phyloP scores from a whole-genome alignment of 2,113 vertebrate genomes.

The Xiphorhynchus elegans region DNA sequence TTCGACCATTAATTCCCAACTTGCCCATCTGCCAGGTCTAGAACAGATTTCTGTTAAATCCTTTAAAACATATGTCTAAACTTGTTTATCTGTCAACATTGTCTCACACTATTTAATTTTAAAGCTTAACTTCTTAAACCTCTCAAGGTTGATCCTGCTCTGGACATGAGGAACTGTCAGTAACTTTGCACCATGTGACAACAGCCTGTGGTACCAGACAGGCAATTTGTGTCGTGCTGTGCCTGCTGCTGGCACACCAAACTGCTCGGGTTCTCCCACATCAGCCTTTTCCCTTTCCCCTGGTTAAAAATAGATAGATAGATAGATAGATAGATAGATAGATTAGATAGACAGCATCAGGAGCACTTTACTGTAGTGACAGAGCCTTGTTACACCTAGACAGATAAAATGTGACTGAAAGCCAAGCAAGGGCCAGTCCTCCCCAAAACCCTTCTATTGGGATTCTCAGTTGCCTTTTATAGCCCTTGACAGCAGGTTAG shows the following conservation, averaged over 20 bases:
- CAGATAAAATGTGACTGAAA: accelerated
- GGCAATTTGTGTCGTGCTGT: background rate
- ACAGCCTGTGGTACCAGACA: background rate
- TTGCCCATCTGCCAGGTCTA: background rate
- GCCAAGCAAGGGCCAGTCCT: accelerated
- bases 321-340: too few species aligned
- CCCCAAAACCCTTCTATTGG: accelerated
- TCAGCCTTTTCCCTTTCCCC: background rate
- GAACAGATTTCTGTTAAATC: background rate
- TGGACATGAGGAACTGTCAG: accelerated
- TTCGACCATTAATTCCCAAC: background rate
- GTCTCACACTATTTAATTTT: background rate
- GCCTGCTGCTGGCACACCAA: background rate
- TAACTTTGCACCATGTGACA: background rate
- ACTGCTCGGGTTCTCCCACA: background rate
- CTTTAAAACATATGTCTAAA: background rate
- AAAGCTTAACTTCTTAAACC: background rate
- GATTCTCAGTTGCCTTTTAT: background rate
- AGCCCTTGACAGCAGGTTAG: background rate
- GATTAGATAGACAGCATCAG: accelerated
- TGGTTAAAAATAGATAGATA: too few species aligned
- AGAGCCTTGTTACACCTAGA: background rate
- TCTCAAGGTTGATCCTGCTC: background rate
- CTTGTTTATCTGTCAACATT: background rate
- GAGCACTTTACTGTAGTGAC: accelerated